phyloP scores from a whole-genome alignment of 2,888 invertebrate species.

The Dryadula phaetusa region DNA sequence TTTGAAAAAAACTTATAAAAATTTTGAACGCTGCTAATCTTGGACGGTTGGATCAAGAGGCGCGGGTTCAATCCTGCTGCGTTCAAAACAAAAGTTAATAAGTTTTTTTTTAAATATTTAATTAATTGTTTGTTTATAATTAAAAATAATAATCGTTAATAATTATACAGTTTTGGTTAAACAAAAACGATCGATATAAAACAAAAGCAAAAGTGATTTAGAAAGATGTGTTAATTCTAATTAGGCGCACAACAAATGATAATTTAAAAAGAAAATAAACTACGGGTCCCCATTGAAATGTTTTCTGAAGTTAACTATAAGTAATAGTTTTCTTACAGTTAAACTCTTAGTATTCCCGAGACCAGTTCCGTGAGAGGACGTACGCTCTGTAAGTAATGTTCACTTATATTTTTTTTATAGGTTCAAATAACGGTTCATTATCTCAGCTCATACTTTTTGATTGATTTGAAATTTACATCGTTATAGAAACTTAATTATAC shows the following conservation, averaged over 20 bases:
- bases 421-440: background rate
- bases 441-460: background rate
- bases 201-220: background rate
- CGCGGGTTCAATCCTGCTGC: no score
- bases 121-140: background rate
- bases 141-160: background rate
- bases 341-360: constrained; percentile 12
- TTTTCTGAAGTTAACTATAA: constrained; percentile 2
- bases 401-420: background rate
- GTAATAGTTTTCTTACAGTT: constrained; percentile 1
- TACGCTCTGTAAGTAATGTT: background rate
- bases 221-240: background rate
- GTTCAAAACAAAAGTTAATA: no score
- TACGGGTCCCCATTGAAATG: constrained; percentile 1
- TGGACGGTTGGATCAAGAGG: no score
- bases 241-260: background rate
- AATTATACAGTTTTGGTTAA: background rate
- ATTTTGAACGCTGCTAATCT: no score
- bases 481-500: background rate
- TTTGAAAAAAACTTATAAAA: no score
- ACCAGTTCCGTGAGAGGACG: background rate
- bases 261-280: background rate
- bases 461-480: background rate
- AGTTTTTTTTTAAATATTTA: no score
- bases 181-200: background rate